These are phyloP conservation scores for Penaeus monodon DNA, from an alignment of 2,888 invertebrate species.

Conservation along the genomic window DNA sequence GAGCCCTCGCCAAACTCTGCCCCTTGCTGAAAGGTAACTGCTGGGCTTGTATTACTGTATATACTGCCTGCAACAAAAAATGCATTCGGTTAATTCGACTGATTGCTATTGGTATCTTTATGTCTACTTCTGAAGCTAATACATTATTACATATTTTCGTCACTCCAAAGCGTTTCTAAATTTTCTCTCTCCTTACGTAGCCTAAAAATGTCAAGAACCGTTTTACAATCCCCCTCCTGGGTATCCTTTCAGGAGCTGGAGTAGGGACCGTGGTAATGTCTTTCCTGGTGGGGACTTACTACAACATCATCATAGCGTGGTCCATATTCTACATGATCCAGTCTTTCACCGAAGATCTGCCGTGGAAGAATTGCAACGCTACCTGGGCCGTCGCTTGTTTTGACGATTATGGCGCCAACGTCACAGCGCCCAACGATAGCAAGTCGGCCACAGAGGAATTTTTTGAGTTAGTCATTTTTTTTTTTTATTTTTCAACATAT, in stretches of 20 bases:
- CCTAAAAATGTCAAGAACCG: too few species aligned
- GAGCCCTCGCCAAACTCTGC: slow-evolving; percentile 90
- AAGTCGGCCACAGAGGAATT: slow-evolving; percentile 53
- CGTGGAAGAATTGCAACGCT: slow-evolving; percentile 79
- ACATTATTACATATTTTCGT: too few species aligned
- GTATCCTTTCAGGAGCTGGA: slow-evolving; percentile 84
- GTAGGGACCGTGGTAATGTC: slow-evolving; percentile 94
- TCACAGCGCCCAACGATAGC: slow-evolving; percentile 25
- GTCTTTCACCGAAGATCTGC: slow-evolving; percentile 71
- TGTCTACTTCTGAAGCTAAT: too few species aligned
- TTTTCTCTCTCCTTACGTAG: too few species aligned
- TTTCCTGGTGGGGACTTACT: slow-evolving; percentile 82
- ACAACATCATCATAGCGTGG: slow-evolving; percentile 74
- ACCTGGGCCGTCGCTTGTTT: slow-evolving; percentile 81
- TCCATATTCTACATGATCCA: slow-evolving; percentile 82
- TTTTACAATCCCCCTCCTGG: neutral
- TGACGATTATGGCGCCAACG: slow-evolving; percentile 71
- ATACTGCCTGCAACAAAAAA: too few species aligned
- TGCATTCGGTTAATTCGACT: too few species aligned
- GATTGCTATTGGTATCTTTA: too few species aligned
- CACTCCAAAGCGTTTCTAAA: too few species aligned
- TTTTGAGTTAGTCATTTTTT: slow-evolving; percentile 43
- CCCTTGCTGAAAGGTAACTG: slow-evolving; percentile 88
- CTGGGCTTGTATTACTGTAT: too few species aligned
- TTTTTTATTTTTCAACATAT: too few species aligned